Conservation (phyloP, 2,113 vertebrate genomes). For the Tautogolabrus adspersus region DNA sequence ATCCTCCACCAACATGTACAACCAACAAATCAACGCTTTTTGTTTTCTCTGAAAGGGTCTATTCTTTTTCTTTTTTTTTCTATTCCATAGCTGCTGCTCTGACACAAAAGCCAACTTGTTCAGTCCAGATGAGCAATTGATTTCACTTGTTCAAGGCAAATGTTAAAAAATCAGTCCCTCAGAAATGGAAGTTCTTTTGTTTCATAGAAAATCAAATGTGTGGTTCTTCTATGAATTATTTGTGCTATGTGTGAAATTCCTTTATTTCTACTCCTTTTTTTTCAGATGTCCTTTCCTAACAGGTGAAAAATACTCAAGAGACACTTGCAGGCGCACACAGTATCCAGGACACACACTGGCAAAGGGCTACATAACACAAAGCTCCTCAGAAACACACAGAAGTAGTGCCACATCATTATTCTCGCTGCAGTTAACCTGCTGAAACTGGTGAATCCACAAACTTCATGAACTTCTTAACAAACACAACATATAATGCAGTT, state of each 20-base stretch:
- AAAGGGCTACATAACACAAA: not conserved
- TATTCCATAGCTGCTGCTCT: not conserved
- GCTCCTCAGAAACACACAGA: not conserved
- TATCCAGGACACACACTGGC: constrained; percentile 35
- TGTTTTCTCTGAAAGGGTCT: constrained; percentile 17
- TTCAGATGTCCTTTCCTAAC: constrained; percentile 7
- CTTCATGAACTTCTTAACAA: not conserved
- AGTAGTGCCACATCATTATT: constrained; percentile 17
- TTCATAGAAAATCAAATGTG: not conserved
- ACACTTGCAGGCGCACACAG: not conserved
- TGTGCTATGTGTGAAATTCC: constrained; percentile 7
- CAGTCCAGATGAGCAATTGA: constrained; percentile 2
- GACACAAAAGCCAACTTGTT: constrained; percentile 6
- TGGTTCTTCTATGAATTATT: constrained; percentile 1
- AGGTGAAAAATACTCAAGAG: constrained; percentile 18
- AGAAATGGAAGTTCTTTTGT: not conserved
- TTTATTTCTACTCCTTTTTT: constrained; percentile 12
- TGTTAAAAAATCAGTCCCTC: not conserved
- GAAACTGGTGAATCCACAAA: constrained; percentile 10
- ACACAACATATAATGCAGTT: not conserved
- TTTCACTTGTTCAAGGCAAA: not conserved
- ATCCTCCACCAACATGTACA: constrained; percentile 39
- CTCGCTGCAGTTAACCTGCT: constrained; percentile 6
- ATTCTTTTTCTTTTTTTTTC: not conserved
- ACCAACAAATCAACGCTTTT: constrained; percentile 30